Conservation (phyloP, 2,797 vertebrate genomes). For the Alcedo quadribrachys region DNA sequence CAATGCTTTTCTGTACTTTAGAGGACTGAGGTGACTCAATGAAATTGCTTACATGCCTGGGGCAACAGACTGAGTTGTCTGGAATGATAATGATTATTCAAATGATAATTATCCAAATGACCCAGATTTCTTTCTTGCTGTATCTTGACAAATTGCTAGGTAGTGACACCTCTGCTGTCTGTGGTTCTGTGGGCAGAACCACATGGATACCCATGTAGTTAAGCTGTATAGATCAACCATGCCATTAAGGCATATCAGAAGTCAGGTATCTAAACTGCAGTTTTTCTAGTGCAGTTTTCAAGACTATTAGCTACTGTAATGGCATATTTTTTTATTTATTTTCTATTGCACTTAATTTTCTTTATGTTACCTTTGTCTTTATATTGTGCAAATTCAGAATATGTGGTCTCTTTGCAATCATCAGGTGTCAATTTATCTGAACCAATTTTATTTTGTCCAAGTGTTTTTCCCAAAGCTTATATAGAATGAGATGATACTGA, state of each 20-base stretch:
- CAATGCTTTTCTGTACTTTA: neutral
- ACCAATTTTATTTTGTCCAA: neutral
- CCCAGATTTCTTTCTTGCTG: conserved; percentile 40
- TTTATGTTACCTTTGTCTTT: neutral
- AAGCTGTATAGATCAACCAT: neutral
- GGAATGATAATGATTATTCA: conserved; percentile 58
- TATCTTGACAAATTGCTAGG: conserved; percentile 30
- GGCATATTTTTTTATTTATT: neutral
- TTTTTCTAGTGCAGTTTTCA: neutral
- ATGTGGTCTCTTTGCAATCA: neutral
- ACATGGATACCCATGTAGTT: neutral
- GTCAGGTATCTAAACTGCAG: neutral
- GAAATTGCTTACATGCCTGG: conserved; percentile 24
- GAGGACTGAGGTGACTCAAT: neutral
- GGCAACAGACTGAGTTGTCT: conserved; percentile 47
- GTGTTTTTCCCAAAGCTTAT: neutral
- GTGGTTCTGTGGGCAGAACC: neutral
- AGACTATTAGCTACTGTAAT: neutral
- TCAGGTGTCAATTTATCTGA: neutral
- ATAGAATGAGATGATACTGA: neutral
- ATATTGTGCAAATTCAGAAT: neutral
- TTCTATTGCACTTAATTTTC: neutral
- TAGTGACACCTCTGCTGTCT: neutral
- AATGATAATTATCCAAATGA: conserved; percentile 57
- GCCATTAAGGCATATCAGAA: neutral